These are phyloP conservation scores for Syngnathus rostellatus DNA, from an alignment of 2,797 vertebrate species.

Conservation along the genomic window DNA sequence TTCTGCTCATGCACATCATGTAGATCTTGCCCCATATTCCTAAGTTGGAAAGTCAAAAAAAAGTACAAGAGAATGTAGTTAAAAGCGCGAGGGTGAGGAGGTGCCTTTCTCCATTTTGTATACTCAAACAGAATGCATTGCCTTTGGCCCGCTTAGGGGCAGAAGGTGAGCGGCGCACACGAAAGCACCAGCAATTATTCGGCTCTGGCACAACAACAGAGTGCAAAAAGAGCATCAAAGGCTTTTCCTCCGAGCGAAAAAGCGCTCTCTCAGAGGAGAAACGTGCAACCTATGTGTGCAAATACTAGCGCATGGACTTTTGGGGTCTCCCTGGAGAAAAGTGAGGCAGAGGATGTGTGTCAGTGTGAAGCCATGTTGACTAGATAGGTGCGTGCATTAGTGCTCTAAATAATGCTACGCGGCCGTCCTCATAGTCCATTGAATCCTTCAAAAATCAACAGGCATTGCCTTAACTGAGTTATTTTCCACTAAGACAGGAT, in stretches of 20 bases:
- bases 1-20: conserved; percentile 31
- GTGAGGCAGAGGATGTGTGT: conserved; percentile 37
- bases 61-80: conserved; percentile 49
- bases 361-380: conserved; percentile 28
- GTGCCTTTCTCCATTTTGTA: conserved; percentile 72
- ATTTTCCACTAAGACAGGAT: too few species aligned
- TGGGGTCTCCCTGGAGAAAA: conserved; percentile 42
- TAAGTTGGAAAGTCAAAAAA: conserved; percentile 34
- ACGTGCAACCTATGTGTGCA: conserved; percentile 58
- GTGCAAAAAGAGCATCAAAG: conserved; percentile 76
- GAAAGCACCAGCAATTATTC: conserved; percentile 72
- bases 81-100: conserved; percentile 59
- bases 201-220: conserved; percentile 75
- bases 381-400: background rate
- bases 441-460: background rate
- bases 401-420: background rate
- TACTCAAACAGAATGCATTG: conserved; percentile 68
- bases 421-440: background rate
- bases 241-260: conserved; percentile 63
- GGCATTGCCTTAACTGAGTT: too few species aligned
- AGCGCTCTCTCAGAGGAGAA: conserved; percentile 64
- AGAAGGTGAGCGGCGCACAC: conserved; percentile 71
- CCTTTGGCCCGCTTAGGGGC: conserved; percentile 76
- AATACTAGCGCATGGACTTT: conserved; percentile 59
- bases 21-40: conserved; percentile 40